Conservation (phyloP, 1,140 invertebrate species). For the Xylocopa sonorina region DNA sequence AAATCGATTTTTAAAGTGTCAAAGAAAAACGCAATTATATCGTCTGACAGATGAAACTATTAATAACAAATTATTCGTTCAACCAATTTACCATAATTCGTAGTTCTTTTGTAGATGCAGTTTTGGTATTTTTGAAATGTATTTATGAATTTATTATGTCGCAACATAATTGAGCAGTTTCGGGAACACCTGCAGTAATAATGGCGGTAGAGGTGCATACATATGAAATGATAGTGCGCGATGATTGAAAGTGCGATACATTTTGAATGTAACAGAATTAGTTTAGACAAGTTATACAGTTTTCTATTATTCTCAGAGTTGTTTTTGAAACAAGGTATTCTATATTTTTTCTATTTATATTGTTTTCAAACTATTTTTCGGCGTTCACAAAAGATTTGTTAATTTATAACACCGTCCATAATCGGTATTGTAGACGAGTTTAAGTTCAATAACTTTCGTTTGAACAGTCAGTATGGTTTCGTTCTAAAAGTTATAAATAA, state of each 20-base stretch:
- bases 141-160: not conserved
- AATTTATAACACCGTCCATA: not conserved
- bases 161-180: not conserved
- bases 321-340: not conserved
- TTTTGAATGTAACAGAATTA: not conserved
- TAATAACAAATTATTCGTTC: not conserved
- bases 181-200: not conserved
- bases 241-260: not conserved
- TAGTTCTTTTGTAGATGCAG: not conserved
- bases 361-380: not conserved
- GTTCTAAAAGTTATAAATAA: not conserved
- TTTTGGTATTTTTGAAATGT: not conserved
- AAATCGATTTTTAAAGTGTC: not conserved
- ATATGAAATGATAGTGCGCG: not conserved
- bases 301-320: not conserved
- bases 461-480: not conserved
- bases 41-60: not conserved
- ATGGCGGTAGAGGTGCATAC: not conserved
- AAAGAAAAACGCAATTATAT: not conserved
- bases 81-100: constrained; percentile 5
- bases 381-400: not conserved
- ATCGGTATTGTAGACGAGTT: not conserved
- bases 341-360: not conserved
- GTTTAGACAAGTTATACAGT: not conserved
- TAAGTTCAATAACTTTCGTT: not conserved